Evolutionary conservation across 64 coral and sea anemone species (phyloP).

Genomic region (Porites lutea): DNA sequence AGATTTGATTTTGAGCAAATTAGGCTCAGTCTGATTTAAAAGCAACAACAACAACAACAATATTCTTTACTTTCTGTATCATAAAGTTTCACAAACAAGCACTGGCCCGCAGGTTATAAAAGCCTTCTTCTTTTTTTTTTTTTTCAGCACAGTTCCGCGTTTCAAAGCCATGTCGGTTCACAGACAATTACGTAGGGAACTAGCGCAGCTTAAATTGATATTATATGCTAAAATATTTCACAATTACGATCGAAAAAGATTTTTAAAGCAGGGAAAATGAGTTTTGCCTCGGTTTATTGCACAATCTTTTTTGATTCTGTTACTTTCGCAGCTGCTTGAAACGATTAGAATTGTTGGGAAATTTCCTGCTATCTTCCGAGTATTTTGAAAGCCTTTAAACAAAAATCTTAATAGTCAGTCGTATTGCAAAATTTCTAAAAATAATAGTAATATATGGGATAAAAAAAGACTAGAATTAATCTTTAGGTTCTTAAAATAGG

Average conservation of each 20-base stretch:
- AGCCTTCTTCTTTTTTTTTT: too few species aligned
- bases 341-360: constrained; percentile 26
- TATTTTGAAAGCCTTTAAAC: neutral
- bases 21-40: too few species aligned
- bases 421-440: neutral
- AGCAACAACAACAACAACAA: too few species aligned
- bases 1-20: too few species aligned
- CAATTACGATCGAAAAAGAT: neutral
- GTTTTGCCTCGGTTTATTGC: constrained; percentile 29
- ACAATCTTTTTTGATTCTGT: neutral
- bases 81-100: too few species aligned
- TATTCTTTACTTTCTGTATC: too few species aligned
- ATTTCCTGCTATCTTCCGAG: neutral
- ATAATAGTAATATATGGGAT: neutral
- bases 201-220: too few species aligned
- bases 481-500: too few species aligned
- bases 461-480: neutral
- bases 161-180: too few species aligned
- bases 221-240: neutral
- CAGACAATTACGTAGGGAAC: too few species aligned
- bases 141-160: too few species aligned
- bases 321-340: neutral
- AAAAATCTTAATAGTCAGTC: neutral
- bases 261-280: neutral
- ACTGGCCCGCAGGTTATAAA: too few species aligned